These are phyloP conservation scores for Sympetrum striolatum DNA, from an alignment of 2,888 invertebrate species.

Conservation along the genomic window DNA sequence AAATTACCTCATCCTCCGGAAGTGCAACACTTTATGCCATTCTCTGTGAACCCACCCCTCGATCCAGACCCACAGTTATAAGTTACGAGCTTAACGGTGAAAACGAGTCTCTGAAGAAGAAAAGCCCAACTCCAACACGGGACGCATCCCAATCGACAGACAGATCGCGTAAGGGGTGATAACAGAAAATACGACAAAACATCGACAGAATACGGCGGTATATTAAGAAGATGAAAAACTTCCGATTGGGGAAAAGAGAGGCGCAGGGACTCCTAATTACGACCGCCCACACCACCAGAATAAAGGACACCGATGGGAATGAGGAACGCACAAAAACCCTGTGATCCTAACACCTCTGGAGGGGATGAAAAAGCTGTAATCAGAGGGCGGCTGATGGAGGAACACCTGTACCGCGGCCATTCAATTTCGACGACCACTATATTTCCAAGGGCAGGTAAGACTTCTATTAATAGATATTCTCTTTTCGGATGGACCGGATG, in stretches of 20 bases:
- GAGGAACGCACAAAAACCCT: neutral
- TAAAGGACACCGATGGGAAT: neutral
- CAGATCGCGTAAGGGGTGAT: neutral
- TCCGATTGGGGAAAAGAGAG: neutral
- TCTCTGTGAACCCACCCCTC: too few relatives aligned
- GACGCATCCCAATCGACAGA: neutral
- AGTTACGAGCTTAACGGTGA: too few relatives aligned
- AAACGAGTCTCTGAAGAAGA: too few relatives aligned
- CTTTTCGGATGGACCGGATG: neutral
- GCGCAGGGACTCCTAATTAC: neutral
- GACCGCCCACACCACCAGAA: neutral
- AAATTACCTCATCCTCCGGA: too few relatives aligned
- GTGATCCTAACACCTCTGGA: neutral
- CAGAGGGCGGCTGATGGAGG: neutral
- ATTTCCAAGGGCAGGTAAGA: neutral
- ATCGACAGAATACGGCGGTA: neutral
- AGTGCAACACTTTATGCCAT: too few relatives aligned
- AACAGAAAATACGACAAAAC: neutral
- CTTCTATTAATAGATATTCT: neutral
- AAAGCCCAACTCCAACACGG: neutral
- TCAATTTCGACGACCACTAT: neutral
- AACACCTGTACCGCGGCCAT: neutral
- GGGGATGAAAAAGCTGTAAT: neutral
- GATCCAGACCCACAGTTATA: too few relatives aligned
- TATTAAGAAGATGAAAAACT: neutral